Conservation (phyloP, 2,888 invertebrate genomes). For the Galeruca laticollis region DNA sequence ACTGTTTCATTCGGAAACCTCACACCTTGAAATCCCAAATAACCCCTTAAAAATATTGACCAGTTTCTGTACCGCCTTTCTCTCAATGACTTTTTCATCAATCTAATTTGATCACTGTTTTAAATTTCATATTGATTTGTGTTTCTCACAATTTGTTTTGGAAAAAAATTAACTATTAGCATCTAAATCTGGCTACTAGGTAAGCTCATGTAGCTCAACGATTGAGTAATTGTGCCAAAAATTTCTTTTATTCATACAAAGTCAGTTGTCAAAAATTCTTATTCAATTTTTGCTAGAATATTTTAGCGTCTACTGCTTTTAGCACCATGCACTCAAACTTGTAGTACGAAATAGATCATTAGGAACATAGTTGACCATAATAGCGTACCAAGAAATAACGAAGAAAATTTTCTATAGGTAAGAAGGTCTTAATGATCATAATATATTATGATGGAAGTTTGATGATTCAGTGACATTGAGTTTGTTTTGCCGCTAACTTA, state of each 20-base stretch:
- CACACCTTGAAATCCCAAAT: too few species aligned
- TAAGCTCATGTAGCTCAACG: neutral
- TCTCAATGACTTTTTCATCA: too few species aligned
- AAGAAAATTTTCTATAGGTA: neutral
- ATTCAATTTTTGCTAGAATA: constrained; percentile 24
- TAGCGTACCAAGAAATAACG: neutral
- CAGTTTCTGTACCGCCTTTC: too few species aligned
- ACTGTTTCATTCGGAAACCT: too few species aligned
- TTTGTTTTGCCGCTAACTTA: too few species aligned
- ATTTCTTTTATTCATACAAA: constrained; percentile 2
- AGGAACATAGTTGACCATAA: constrained; percentile 16
- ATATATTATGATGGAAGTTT: neutral
- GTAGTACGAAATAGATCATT: constrained; percentile 30
- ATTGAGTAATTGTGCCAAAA: too few species aligned
- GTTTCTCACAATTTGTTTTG: too few species aligned
- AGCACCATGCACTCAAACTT: constrained; percentile 44
- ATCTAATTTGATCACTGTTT: too few species aligned
- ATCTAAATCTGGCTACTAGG: too few species aligned
- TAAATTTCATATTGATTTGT: too few species aligned
- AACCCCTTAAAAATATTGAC: too few species aligned
- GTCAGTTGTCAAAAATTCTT: neutral
- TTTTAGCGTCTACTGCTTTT: constrained; percentile 40
- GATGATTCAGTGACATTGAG: neutral
- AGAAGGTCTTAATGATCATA: neutral
- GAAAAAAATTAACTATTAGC: too few species aligned